phyloP scores from a whole-genome alignment of 1,140 invertebrate species.

The Drosophila varians region DNA sequence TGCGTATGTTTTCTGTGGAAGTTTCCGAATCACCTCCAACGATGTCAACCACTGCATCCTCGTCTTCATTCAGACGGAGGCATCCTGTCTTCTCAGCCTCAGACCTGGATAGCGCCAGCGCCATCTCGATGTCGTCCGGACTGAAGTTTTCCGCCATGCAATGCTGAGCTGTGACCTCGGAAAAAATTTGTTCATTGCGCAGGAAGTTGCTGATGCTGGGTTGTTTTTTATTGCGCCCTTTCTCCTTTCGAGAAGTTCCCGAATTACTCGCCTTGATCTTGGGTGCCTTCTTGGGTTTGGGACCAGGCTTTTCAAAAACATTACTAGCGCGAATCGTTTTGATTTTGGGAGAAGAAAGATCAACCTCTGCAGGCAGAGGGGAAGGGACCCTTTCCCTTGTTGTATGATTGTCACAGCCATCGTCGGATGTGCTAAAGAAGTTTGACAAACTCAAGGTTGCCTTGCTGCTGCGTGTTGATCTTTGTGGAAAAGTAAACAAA shows the following conservation, averaged over 20 bases:
- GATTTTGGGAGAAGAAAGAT: slow-evolving; percentile 19
- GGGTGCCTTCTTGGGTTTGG: slow-evolving; percentile 66
- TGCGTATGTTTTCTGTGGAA: slow-evolving; percentile 49
- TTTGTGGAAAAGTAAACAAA: slow-evolving; percentile 34
- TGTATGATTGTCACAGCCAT: background rate
- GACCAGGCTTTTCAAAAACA: slow-evolving; percentile 38
- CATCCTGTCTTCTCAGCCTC: slow-evolving; percentile 59
- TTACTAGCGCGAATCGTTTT: slow-evolving; percentile 49
- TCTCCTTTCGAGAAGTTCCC: background rate
- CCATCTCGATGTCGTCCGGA: slow-evolving; percentile 78
- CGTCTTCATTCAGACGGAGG: slow-evolving; percentile 24
- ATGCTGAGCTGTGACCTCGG: slow-evolving; percentile 74
- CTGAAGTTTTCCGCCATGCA: slow-evolving; percentile 73
- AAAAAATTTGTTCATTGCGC: slow-evolving; percentile 73
- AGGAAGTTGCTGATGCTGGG: slow-evolving; percentile 70
- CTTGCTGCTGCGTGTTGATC: slow-evolving; percentile 49
- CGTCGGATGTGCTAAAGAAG: slow-evolving; percentile 28
- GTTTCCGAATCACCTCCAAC: slow-evolving; percentile 7
- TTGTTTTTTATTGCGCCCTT: slow-evolving; percentile 49
- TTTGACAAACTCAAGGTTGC: slow-evolving; percentile 32
- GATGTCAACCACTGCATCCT: slow-evolving; percentile 47
- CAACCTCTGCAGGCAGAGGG: background rate
- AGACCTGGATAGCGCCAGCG: slow-evolving; percentile 74
- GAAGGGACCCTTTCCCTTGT: background rate
- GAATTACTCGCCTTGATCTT: slow-evolving; percentile 45